Evolutionary conservation across 2,888 invertebrate species (phyloP).

Genomic region (Gnatocerus cornutus): DNA sequence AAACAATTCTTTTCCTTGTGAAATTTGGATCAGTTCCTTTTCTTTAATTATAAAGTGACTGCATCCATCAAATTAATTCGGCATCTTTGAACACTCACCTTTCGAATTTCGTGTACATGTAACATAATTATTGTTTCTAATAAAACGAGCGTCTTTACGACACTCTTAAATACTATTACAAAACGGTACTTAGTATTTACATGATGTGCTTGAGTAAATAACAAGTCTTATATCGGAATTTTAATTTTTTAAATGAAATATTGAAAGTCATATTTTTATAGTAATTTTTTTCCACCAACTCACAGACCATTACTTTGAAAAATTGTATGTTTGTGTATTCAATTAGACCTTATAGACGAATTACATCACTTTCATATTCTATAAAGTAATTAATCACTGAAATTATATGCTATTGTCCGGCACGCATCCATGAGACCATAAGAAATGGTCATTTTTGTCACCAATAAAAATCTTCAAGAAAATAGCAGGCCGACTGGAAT

Average conservation of each 20-base stretch:
- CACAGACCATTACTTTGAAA: constrained; percentile 42
- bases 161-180: neutral
- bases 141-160: neutral
- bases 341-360: constrained; percentile 47
- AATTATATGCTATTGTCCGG: constrained; percentile 54
- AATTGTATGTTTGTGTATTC: constrained; percentile 35
- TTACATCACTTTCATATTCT: constrained; percentile 56
- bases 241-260: too few relatives aligned
- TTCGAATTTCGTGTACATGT: constrained; percentile 1
- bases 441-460: constrained; percentile 28
- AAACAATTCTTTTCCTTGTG: neutral
- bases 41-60: constrained; percentile 10
- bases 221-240: neutral
- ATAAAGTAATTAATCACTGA: constrained; percentile 54
- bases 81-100: constrained; percentile 13
- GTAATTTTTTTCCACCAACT: too few relatives aligned
- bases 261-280: too few relatives aligned
- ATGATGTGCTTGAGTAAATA: constrained; percentile 1
- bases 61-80: constrained; percentile 1
- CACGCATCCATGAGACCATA: constrained; percentile 47
- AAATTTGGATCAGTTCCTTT: constrained; percentile 13
- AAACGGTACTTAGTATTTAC: constrained; percentile 13
- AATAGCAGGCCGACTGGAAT: constrained; percentile 38
- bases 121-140: constrained; percentile 1
- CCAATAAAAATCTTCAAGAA: constrained; percentile 10